Percentiles rank a stretch among this genome's conserved stretches.
Evolutionary conservation across 2,888 invertebrate species (phyloP).

Genomic region (Metopia argyrocephala): DNA sequence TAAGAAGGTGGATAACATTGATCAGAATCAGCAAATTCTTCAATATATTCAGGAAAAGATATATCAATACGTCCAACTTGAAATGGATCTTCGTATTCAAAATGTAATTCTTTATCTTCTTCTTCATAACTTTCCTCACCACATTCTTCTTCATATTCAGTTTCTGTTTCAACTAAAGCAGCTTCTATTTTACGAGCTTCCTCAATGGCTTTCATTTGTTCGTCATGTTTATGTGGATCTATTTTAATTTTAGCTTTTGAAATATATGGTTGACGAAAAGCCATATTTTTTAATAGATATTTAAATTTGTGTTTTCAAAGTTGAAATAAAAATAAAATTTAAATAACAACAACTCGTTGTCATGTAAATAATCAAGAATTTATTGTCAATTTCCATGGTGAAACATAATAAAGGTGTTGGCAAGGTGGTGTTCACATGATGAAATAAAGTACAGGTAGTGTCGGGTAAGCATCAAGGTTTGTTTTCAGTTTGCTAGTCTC

Average conservation of each 20-base stretch:
- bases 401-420: no score
- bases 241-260: slow-evolving; percentile 49
- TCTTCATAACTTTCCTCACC: slow-evolving; percentile 44
- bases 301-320: not conserved
- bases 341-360: slow-evolving; percentile 12
- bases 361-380: slow-evolving; percentile 3
- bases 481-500: no score
- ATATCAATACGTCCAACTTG: slow-evolving; percentile 74
- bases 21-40: slow-evolving; percentile 77
- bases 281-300: not conserved
- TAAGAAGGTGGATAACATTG: slow-evolving; percentile 84
- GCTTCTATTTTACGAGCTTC: not conserved
- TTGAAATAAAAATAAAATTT: not conserved
- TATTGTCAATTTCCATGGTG: not conserved
- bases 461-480: no score
- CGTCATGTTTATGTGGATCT: slow-evolving; percentile 66
- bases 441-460: no score
- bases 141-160: slow-evolving; percentile 3
- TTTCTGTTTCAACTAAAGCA: slow-evolving; percentile 1
- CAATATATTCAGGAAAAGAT: slow-evolving; percentile 74
- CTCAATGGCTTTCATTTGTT: slow-evolving; percentile 69
- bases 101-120: slow-evolving; percentile 58
- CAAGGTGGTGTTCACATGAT: no score
- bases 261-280: not conserved
- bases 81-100: slow-evolving; percentile 64